These are phyloP conservation scores for Clarias fuscus DNA, from an alignment of 2,797 vertebrate species.

Conservation along the genomic window DNA sequence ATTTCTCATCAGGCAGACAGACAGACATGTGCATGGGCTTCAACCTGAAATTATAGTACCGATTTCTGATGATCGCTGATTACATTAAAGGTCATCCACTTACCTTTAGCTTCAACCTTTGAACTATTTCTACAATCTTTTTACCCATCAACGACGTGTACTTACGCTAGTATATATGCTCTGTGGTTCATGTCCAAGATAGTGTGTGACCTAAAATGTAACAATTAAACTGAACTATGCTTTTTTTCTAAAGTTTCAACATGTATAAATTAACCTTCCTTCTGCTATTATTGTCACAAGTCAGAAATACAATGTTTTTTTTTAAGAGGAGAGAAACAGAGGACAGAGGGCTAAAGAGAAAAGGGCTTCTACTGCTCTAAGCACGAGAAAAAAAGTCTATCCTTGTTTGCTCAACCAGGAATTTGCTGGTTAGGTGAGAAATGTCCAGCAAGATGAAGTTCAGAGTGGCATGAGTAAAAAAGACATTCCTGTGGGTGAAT, in stretches of 20 bases:
- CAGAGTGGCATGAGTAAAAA: conserved; percentile 47
- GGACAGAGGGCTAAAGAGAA: conserved; percentile 44
- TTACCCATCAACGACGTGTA: no score
- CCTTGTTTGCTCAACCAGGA: conserved; percentile 56
- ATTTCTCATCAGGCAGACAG: no score
- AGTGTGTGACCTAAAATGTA: neutral
- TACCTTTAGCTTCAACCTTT: no score
- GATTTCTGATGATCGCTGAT: no score
- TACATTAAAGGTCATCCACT: no score
- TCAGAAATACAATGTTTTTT: conserved; percentile 13
- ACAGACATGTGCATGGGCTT: no score
- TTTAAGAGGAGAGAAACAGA: conserved; percentile 12
- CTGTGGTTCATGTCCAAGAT: neutral
- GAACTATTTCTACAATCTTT: no score
- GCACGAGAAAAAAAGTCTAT: conserved; percentile 44
- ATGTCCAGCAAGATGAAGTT: neutral
- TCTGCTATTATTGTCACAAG: neutral
- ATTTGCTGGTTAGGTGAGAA: conserved; percentile 56
- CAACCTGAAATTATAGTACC: no score
- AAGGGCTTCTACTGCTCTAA: conserved; percentile 45
- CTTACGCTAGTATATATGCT: neutral
- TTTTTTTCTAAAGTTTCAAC: neutral
- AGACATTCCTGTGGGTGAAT: conserved; percentile 64
- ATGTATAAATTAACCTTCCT: neutral
- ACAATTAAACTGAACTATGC: neutral